phyloP scores from a whole-genome alignment of 1,140 invertebrate species.

The Rhagoletis zephyria region DNA sequence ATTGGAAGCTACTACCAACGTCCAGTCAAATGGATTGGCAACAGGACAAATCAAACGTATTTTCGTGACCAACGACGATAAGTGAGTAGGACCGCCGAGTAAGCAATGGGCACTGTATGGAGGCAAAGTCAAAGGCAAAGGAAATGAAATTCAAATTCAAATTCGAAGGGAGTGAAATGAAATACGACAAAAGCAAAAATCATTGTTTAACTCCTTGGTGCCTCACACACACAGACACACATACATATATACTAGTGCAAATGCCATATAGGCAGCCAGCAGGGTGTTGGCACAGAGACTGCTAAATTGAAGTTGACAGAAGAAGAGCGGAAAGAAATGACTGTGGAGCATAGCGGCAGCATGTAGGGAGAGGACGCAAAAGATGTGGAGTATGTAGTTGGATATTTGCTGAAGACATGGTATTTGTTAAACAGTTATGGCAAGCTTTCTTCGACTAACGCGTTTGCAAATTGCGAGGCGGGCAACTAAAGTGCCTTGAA shows the following conservation, averaged over 20 bases:
- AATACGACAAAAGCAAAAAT: constrained; percentile 49
- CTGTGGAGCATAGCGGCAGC: neutral
- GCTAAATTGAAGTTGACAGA: constrained; percentile 51
- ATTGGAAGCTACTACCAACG: neutral
- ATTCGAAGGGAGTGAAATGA: constrained; percentile 44
- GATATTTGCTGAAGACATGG: neutral
- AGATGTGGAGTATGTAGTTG: neutral
- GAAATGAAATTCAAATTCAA: constrained; percentile 19
- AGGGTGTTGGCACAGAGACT: constrained; percentile 5
- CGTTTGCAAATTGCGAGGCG: neutral
- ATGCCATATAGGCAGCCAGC: neutral
- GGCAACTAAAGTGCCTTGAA: constrained; percentile 52
- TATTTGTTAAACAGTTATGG: neutral
- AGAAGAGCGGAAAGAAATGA: constrained; percentile 37
- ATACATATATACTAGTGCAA: neutral
- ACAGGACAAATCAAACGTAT: constrained; percentile 41
- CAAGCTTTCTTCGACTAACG: constrained; percentile 22
- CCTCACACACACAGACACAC: neutral
- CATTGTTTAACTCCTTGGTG: neutral
- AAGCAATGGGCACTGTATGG: neutral
- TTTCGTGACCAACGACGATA: constrained; percentile 23
- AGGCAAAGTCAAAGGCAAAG: neutral
- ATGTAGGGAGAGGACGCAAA: neutral
- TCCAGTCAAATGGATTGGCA: constrained; percentile 24
- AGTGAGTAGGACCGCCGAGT: neutral